Evolutionary conservation across 1,140 invertebrate genomes (phyloP), one percentile per base, ranked within the genome.

Genomic region (Drosophila orosa): DNA sequence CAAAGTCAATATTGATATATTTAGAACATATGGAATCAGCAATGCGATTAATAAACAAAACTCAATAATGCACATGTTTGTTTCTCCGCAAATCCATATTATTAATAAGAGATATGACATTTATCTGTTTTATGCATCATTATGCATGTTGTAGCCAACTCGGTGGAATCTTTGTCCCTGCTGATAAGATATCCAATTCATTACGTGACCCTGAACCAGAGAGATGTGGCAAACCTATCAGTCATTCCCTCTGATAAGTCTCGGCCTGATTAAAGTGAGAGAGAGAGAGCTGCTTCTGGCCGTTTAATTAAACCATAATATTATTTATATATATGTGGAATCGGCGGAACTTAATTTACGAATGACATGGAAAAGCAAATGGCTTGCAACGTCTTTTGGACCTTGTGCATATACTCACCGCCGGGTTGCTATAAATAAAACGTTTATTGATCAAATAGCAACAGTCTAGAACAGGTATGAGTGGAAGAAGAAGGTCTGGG

Each of bases 361-460:
- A 9, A 31, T 39, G 24, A 42, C 57, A 25, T 35, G 29, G 56
- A 25, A 44, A 48, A 19, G 37, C 54, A 42, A 37, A n/a, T 48
- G 39, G 63, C 13, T 37, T 74, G 59, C 52, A 57, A 54, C 37
- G 61, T 65, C 67, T 77, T 56, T 60, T 56, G 39, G 42, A 59
- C 60, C 57, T 66, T 71, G 63, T 48, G 52, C 52, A 47, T 39
- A 54, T 19, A 54, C 54, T 44, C n/a, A 31, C 15, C 24, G 44
- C 22, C 22, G 27, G 2, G 67, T 71, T 57, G 57, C 77, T 84
- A 84, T 80, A 85, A 80, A 85, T 84, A 84, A 47, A 66, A 62
- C 62, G 35, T 68, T 74, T 82, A 82, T 82, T 82, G 79, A 82
- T 82, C 79, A 82, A 82, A 82, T 82, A 82, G 74, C 79, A 77